Evolutionary conservation across 2,888 invertebrate genomes (phyloP).

Genomic region (Apeira syringaria): DNA sequence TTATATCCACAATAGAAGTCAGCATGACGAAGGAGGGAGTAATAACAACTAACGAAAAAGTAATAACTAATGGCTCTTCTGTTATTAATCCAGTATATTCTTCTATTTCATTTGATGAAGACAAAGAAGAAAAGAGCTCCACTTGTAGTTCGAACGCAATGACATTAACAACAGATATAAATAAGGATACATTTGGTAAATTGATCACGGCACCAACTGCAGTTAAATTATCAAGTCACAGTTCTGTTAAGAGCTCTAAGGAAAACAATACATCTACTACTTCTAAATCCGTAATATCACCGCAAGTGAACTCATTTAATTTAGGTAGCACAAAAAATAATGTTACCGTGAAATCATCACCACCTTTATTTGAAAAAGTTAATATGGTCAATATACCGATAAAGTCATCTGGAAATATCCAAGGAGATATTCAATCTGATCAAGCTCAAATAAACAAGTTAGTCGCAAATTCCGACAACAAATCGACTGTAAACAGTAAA

Average conservation of each 20-base stretch:
- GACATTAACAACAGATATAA: constrained; percentile 8
- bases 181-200: constrained; percentile 12
- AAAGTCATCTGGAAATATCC: constrained; percentile 6
- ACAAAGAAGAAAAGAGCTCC: constrained; percentile 21
- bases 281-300: constrained; percentile 8
- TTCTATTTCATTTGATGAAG: constrained; percentile 11
- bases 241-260: constrained; percentile 2
- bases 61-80: constrained; percentile 30
- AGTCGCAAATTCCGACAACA: not conserved
- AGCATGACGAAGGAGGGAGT: constrained; percentile 45
- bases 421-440: constrained; percentile 10
- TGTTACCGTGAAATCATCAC: constrained; percentile 14
- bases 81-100: constrained; percentile 29
- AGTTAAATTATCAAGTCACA: constrained; percentile 8
- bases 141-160: constrained; percentile 1
- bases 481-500: constrained; percentile 1
- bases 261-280: constrained; percentile 10
- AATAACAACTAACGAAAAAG: constrained; percentile 31
- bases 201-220: constrained; percentile 2
- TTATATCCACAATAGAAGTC: constrained; percentile 66
- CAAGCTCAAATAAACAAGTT: constrained; percentile 5
- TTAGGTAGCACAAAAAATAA: constrained; percentile 13
- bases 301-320: constrained; percentile 12
- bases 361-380: constrained; percentile 5
- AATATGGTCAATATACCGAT: constrained; percentile 8